A percentile compares a stretch with the other conserved stretches of the same genome.
These are phyloP conservation scores for Drosophila neocordata DNA, from an alignment of 1,140 invertebrate species.

Conservation along the genomic window DNA sequence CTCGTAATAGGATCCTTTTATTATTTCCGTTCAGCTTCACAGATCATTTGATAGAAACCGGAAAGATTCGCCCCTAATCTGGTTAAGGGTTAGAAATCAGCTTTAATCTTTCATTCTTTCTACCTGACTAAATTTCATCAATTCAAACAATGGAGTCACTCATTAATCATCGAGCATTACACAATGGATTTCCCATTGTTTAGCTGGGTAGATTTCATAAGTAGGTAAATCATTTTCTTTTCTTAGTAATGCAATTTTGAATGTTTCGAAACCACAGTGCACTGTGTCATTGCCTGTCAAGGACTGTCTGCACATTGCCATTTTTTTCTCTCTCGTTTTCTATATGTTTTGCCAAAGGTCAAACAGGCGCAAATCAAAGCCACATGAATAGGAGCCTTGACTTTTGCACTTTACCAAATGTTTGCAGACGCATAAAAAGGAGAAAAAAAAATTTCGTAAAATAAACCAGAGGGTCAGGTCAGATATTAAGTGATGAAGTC, in stretches of 20 bases:
- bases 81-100: slow-evolving; percentile 34
- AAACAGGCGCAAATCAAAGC: slow-evolving; percentile 51
- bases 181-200: slow-evolving; percentile 26
- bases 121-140: slow-evolving; percentile 40
- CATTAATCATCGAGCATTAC: slow-evolving; percentile 54
- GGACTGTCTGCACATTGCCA: slow-evolving; percentile 43
- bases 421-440: slow-evolving; percentile 32
- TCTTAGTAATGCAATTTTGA: slow-evolving; percentile 23
- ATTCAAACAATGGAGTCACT: slow-evolving; percentile 61
- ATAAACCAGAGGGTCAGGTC: slow-evolving; percentile 10
- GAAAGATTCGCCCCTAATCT: slow-evolving; percentile 42
- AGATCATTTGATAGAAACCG: slow-evolving; percentile 22
- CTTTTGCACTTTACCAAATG: slow-evolving; percentile 73
- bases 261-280: slow-evolving; percentile 50
- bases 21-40: neutral
- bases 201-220: slow-evolving; percentile 25
- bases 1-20: neutral
- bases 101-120: slow-evolving; percentile 18
- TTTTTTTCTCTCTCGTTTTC: slow-evolving; percentile 25
- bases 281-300: slow-evolving; percentile 49
- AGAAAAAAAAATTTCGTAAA: slow-evolving; percentile 18
- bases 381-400: slow-evolving; percentile 66
- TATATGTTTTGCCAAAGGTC: slow-evolving; percentile 61
- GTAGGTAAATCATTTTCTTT: slow-evolving; percentile 16
- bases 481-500: slow-evolving; percentile 4